These are phyloP conservation scores for Drosophila prolongata DNA, from an alignment of 2,888 invertebrate species.

Conservation along the genomic window DNA sequence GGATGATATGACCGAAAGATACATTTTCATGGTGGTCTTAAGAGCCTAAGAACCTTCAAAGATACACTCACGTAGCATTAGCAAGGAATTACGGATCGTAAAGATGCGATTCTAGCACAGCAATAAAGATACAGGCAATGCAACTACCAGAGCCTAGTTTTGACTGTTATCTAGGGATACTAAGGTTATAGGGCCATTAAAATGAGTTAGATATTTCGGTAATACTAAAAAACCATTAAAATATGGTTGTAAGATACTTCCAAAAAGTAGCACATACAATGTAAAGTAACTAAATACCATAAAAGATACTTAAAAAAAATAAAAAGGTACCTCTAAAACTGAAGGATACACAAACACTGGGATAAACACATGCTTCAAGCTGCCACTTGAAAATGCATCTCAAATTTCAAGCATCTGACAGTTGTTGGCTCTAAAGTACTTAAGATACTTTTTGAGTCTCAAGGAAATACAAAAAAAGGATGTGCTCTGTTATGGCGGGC, in stretches of 20 bases:
- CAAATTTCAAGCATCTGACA: conserved; percentile 11
- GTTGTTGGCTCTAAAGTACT: conserved; percentile 7
- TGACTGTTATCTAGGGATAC: too few species aligned
- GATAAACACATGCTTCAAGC: conserved; percentile 11
- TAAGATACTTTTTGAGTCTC: background rate
- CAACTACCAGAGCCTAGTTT: too few species aligned
- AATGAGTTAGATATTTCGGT: too few species aligned
- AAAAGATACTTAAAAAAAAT: background rate
- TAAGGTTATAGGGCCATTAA: too few species aligned
- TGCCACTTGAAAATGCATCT: conserved; percentile 17
- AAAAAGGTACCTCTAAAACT: background rate
- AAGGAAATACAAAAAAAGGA: conserved; percentile 1
- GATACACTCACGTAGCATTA: background rate
- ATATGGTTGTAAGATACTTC: background rate
- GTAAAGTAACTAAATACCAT: conserved; percentile 2
- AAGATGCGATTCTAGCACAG: background rate
- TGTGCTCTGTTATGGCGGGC: background rate
- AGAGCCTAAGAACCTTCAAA: background rate
- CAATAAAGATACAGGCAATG: background rate
- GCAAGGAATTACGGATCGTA: background rate
- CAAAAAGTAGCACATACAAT: background rate
- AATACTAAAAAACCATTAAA: background rate
- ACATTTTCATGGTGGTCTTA: conserved; percentile 11
- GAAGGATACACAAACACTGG: conserved; percentile 9
- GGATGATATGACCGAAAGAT: conserved; percentile 9